Evolutionary conservation across 2,113 vertebrate genomes (phyloP), one percentile per base, ranked within the genome.

Genomic region (Equus przewalskii): DNA sequence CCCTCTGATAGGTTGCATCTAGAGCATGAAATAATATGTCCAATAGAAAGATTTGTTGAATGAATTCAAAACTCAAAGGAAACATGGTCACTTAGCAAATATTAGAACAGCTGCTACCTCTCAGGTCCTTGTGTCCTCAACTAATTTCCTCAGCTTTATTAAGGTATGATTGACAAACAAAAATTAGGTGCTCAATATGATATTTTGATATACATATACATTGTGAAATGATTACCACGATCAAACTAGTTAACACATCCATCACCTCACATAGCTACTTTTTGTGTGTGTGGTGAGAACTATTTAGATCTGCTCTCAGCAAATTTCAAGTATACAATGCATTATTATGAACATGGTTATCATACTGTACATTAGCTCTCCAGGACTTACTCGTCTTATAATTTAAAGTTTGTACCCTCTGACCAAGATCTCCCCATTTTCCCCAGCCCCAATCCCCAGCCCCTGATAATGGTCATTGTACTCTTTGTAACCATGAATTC

Each of bases 1-100:
- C 2, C 19, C 22, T 28, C 36, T 62, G 36, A 44, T n/a, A 33
- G 28, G 19, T 58, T 91, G 44, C 36, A 85, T 44, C 65, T 75
- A 51, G 7, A 69, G 62, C 21, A 46, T 18, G n/a, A 81, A 82
- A 83, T 36, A 83, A 49, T 60, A 22, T 21, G 44, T 81, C 54
- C 12, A 56, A 24, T 41, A 64, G 58, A 90, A 95, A 85, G 44
- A 60, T 24, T 84, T 85, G 49, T 87, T 2, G 26, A 49, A 54
- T 80, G 60, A 75, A 60, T 65, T 72, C 9, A 89, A 85, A 86
- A 90, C 1, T 69, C 19, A 62, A 64, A 96, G 46, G 46, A 81
- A 95, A 85, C 21, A 60, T 26, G 64, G 13, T 56, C 21, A 72
- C 7, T 91, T 90, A 87, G 75, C 62, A 96, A 97, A 76, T n/a